Percentiles rank a stretch among this genome's conserved stretches.
Conservation (phyloP, 2,888 invertebrate genomes). For the Temnothorax ravouxi region DNA sequence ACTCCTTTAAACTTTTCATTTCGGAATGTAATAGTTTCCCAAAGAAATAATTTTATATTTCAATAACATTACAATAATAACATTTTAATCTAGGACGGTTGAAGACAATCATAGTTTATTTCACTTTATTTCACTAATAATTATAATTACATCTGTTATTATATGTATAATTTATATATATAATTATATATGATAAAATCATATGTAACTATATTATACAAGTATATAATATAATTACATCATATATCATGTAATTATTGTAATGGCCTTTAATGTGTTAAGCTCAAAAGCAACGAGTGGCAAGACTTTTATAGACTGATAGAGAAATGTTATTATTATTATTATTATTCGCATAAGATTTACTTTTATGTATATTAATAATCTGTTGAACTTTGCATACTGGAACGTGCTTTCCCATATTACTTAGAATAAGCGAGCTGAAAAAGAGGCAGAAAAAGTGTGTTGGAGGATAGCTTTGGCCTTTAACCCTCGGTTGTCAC, state of each 20-base stretch:
- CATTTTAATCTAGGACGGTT: not conserved
- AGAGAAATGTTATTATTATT: slow-evolving; percentile 28
- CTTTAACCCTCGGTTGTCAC: not conserved
- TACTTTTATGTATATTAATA: slow-evolving; percentile 30
- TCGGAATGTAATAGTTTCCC: slow-evolving; percentile 3
- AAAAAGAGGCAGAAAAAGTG: not conserved
- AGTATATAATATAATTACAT: slow-evolving; percentile 16
- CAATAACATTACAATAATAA: slow-evolving; percentile 4
- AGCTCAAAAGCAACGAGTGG: slow-evolving; percentile 23
- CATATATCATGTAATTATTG: slow-evolving; percentile 15
- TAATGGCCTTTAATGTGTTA: slow-evolving; percentile 36
- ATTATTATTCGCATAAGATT: slow-evolving; percentile 34
- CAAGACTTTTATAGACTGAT: slow-evolving; percentile 47
- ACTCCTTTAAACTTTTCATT: not conserved
- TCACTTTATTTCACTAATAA: slow-evolving; percentile 13
- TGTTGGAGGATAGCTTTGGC: not conserved
- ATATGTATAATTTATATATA: not conserved
- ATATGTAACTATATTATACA: slow-evolving; percentile 5
- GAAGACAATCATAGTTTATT: slow-evolving; percentile 8
- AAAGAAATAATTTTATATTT: slow-evolving; percentile 15
- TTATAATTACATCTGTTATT: slow-evolving; percentile 8
- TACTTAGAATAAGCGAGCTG: not conserved
- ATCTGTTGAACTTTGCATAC: slow-evolving; percentile 34
- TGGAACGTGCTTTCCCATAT: not conserved
- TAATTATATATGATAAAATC: not conserved